phyloP scores from a whole-genome alignment of 2,888 invertebrate species.

The Microctonus brassicae region DNA sequence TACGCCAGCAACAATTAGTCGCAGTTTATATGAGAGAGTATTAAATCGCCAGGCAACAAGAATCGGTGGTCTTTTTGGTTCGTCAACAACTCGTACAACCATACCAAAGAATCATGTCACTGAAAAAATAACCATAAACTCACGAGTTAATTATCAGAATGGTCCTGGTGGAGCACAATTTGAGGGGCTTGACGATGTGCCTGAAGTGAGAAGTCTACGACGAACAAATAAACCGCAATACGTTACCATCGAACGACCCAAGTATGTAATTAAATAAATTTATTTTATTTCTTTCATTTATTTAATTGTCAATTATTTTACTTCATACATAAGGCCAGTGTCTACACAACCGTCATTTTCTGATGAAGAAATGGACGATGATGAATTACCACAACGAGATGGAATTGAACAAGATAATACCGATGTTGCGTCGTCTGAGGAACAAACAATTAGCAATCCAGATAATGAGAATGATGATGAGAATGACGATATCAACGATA shows the following conservation, averaged over 20 bases:
- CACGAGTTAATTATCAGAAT: constrained; percentile 61
- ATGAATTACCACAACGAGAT: constrained; percentile 55
- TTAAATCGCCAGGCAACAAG: constrained; percentile 69
- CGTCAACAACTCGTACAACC: constrained; percentile 44
- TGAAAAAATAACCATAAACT: constrained; percentile 28
- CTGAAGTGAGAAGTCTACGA: constrained; percentile 65
- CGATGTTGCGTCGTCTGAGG: constrained; percentile 66
- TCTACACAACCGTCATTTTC: constrained; percentile 43
- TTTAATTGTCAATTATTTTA: constrained; percentile 48
- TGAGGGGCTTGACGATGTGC: constrained; percentile 65
- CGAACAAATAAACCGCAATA: constrained; percentile 76
- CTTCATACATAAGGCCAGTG: constrained; percentile 47
- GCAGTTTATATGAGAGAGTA: constrained; percentile 83
- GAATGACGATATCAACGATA: constrained; percentile 37
- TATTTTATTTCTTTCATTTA: constrained; percentile 28
- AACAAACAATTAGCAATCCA: constrained; percentile 56
- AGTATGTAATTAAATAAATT: constrained; percentile 63
- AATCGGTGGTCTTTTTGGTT: constrained; percentile 38
- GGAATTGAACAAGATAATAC: constrained; percentile 66
- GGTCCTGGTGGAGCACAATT: constrained; percentile 74
- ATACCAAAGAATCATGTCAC: constrained; percentile 25
- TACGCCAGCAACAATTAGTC: constrained; percentile 79
- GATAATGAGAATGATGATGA: constrained; percentile 44
- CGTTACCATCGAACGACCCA: constrained; percentile 79
- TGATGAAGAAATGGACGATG: constrained; percentile 55